These are phyloP conservation scores for Actinia tenebrosa DNA, from an alignment of 64 coral and sea anemone species.

Conservation along the genomic window DNA sequence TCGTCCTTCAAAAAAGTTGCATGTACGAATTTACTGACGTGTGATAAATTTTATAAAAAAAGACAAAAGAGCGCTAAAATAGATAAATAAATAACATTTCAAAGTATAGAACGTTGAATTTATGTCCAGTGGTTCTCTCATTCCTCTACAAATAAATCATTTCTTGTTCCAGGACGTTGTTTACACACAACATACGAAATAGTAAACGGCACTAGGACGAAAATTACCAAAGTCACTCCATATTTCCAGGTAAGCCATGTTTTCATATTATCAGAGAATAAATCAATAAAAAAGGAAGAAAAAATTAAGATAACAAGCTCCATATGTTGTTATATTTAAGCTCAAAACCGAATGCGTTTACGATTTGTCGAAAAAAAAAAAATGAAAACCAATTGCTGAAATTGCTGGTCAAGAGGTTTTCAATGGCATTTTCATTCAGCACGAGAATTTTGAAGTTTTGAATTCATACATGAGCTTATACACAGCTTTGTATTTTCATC, in stretches of 20 bases:
- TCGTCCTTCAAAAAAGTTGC: too few relatives aligned
- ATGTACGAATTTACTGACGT: too few relatives aligned
- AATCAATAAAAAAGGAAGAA: not conserved
- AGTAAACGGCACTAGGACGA: not conserved
- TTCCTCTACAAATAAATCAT: not conserved
- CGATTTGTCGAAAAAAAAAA: too few relatives aligned
- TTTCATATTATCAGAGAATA: not conserved
- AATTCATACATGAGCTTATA: too few relatives aligned
- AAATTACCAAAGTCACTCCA: not conserved
- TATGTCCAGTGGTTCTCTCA: not conserved
- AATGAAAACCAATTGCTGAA: too few relatives aligned
- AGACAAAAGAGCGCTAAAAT: not conserved
- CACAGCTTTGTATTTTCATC: not conserved
- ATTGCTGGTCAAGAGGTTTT: too few relatives aligned
- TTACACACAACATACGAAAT: not conserved
- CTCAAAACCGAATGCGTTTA: too few relatives aligned
- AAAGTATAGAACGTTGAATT: not conserved
- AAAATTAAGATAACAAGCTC: not conserved
- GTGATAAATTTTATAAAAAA: too few relatives aligned
- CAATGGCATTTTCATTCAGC: too few relatives aligned
- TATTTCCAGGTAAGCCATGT: not conserved
- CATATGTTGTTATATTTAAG: too few relatives aligned
- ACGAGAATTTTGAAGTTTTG: too few relatives aligned
- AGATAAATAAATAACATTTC: not conserved
- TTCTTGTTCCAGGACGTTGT: not conserved